A percentile compares a stretch with the other conserved stretches of the same genome.
phyloP scores from a whole-genome alignment of 30 jellyfish, hydroid and myxozoan species.

The Pelagia noctiluca region DNA sequence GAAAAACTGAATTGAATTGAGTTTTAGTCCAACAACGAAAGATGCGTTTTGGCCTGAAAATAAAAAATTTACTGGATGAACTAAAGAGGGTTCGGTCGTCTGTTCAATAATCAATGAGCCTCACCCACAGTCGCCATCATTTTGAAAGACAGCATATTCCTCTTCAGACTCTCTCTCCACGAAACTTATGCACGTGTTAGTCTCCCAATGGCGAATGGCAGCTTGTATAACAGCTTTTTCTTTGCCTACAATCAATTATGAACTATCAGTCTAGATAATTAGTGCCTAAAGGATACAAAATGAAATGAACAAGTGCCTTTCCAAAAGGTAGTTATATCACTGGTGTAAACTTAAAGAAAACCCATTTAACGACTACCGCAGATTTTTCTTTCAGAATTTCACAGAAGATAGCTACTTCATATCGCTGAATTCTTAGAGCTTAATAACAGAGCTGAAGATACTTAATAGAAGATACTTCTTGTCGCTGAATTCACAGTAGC shows the following conservation, averaged over 20 bases:
- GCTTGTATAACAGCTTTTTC: conserved; percentile 67
- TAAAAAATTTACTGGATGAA: neutral
- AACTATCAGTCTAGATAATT: neutral
- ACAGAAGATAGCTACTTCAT: too few relatives aligned
- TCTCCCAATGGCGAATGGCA: conserved; percentile 77
- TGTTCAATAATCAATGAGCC: neutral
- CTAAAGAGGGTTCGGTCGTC: neutral
- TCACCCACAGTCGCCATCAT: conserved; percentile 80
- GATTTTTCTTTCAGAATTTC: neutral
- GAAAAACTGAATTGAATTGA: neutral
- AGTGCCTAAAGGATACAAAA: neutral
- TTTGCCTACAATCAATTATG: conserved; percentile 19
- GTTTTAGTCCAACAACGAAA: neutral
- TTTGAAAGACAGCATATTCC: conserved; percentile 59
- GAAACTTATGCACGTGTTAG: conserved; percentile 66
- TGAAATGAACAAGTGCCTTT: neutral
- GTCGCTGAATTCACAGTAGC: too few relatives aligned
- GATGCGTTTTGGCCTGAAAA: neutral
- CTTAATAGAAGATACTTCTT: too few relatives aligned
- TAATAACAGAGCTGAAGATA: too few relatives aligned
- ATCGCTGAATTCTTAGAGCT: too few relatives aligned
- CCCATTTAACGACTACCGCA: neutral
- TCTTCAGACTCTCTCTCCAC: conserved; percentile 35
- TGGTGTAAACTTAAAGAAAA: neutral
- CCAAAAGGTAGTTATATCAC: neutral